Percentiles rank a stretch among this genome's conserved stretches.
phyloP scores from a whole-genome alignment of 2,888 invertebrate species.

The Amiota minor region DNA sequence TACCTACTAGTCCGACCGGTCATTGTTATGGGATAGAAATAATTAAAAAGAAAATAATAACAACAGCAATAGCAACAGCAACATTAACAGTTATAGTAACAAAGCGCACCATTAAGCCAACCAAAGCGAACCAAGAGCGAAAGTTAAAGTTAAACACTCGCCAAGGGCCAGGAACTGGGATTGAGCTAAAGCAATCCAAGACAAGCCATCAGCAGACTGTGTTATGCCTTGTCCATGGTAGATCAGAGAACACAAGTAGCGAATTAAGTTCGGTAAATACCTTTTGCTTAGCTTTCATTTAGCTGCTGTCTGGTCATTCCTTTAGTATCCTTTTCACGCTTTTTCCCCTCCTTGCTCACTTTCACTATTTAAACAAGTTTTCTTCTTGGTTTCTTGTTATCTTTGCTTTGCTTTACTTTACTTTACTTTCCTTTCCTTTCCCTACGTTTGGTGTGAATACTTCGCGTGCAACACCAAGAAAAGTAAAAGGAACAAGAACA shows the following conservation, averaged over 20 bases:
- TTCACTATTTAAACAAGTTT: neutral
- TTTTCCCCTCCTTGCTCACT: too few species aligned
- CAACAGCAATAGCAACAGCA: neutral
- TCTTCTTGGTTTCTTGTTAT: neutral
- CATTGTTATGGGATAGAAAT: constrained; percentile 49
- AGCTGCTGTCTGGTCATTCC: neutral
- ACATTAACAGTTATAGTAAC: neutral
- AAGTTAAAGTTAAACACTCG: constrained; percentile 23
- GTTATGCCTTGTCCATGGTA: too few species aligned
- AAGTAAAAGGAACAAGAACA: neutral
- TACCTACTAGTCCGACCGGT: neutral
- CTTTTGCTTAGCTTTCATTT: constrained; percentile 27
- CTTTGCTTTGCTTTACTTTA: neutral
- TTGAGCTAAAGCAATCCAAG: neutral
- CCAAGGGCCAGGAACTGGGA: neutral
- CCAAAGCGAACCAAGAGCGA: neutral
- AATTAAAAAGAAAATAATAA: constrained; percentile 51
- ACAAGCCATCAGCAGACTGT: neutral
- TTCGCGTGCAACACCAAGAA: constrained; percentile 13
- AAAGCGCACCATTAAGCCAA: neutral
- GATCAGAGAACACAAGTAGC: constrained; percentile 12
- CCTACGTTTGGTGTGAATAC: constrained; percentile 1
- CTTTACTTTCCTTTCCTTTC: neutral
- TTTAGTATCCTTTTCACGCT: neutral
- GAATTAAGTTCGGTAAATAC: constrained; percentile 37